Evolutionary conservation across 2,888 invertebrate genomes (phyloP).

Genomic region (Melieria picta): DNA sequence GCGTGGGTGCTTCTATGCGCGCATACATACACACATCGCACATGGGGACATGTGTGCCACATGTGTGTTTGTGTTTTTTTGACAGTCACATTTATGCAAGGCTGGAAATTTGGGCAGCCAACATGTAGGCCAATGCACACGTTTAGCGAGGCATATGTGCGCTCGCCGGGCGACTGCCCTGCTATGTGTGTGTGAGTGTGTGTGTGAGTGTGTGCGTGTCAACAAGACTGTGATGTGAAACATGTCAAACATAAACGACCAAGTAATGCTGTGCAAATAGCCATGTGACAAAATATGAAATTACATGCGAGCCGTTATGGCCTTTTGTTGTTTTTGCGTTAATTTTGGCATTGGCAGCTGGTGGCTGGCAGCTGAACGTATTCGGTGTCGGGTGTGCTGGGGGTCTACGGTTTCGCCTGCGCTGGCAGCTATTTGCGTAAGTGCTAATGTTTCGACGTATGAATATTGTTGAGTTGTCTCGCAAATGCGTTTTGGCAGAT

Average conservation of each 20-base stretch:
- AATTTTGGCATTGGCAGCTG: no score
- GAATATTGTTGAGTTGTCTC: neutral
- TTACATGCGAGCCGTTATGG: neutral
- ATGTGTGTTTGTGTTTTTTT: no score
- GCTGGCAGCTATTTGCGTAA: neutral
- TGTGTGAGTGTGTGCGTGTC: neutral
- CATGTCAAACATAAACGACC: constrained; percentile 24
- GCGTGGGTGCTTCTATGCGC: no score
- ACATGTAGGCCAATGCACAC: no score
- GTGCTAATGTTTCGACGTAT: constrained; percentile 42
- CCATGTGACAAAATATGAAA: constrained; percentile 29
- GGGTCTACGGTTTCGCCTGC: neutral
- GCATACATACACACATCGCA: no score
- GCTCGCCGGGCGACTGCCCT: neutral
- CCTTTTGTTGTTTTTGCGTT: neutral
- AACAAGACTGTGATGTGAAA: constrained; percentile 13
- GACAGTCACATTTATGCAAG: no score
- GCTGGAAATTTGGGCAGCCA: no score
- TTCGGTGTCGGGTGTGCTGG: neutral
- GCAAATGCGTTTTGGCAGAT: neutral
- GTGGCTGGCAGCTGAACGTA: neutral
- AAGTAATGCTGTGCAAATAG: constrained; percentile 30
- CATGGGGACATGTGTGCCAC: no score
- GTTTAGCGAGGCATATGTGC: no score
- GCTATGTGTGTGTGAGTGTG: neutral